Conservation (phyloP, 2,888 invertebrate genomes). For the Cryptus viduatorius region DNA sequence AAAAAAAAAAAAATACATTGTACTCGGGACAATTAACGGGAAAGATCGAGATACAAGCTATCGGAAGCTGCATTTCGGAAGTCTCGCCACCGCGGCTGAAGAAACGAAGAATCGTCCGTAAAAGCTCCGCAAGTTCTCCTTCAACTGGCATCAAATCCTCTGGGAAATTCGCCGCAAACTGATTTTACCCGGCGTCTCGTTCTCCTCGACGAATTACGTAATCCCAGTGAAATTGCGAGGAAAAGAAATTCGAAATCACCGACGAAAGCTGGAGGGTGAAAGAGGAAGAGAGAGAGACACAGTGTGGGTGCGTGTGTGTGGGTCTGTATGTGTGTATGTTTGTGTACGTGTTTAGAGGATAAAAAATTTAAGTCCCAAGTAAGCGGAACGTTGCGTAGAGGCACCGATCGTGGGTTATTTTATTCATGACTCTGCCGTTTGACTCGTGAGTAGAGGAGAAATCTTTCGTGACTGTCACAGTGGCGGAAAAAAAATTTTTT, state of each 20-base stretch:
- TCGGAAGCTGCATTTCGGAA: slow-evolving; percentile 20
- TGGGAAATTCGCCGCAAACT: slow-evolving; percentile 58
- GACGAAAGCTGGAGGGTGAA: slow-evolving; percentile 5
- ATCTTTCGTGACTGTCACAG: neutral
- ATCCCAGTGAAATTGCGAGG: slow-evolving; percentile 48
- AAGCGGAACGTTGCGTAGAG: slow-evolving; percentile 14
- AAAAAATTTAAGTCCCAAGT: slow-evolving; percentile 30
- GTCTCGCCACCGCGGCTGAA: slow-evolving; percentile 11
- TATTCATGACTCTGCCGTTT: slow-evolving; percentile 19
- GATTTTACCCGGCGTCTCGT: slow-evolving; percentile 45
- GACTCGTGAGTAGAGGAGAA: neutral
- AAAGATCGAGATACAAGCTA: neutral
- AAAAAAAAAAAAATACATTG: neutral
- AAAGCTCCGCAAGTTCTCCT: slow-evolving; percentile 13
- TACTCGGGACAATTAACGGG: neutral
- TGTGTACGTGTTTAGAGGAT: slow-evolving; percentile 13
- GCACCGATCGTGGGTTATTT: slow-evolving; percentile 19
- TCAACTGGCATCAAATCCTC: slow-evolving; percentile 37
- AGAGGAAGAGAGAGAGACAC: neutral
- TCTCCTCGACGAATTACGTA: slow-evolving; percentile 32
- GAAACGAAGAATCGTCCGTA: slow-evolving; percentile 6
- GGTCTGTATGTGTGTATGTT: slow-evolving; percentile 3
- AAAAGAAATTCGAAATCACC: slow-evolving; percentile 29
- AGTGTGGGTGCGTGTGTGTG: neutral
- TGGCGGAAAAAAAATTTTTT: neutral